phyloP scores from a whole-genome alignment of 2,888 invertebrate species.

The Agonopterix heracliana region DNA sequence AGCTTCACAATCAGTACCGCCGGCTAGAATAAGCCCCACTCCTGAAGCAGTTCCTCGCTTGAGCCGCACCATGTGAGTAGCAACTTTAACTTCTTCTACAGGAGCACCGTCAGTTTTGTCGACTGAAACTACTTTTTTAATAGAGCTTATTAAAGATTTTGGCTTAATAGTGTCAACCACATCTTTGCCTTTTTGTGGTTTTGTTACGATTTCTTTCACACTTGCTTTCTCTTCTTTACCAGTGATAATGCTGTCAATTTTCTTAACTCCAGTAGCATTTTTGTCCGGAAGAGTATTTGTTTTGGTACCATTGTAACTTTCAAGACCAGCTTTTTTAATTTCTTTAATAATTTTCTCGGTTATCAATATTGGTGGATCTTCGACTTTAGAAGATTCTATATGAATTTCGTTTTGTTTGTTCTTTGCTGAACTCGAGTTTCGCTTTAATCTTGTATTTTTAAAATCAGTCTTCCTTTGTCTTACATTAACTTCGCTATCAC shows the following conservation, averaged over 20 bases:
- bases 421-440: slow-evolving; percentile 59
- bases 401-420: slow-evolving; percentile 48
- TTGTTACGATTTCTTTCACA: slow-evolving; percentile 20
- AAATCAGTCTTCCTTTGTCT: slow-evolving; percentile 65
- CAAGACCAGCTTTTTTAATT: slow-evolving; percentile 50
- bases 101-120: slow-evolving; percentile 29
- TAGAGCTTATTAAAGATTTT: slow-evolving; percentile 14
- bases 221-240: slow-evolving; percentile 28
- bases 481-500: slow-evolving; percentile 56
- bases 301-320: slow-evolving; percentile 35
- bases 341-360: slow-evolving; percentile 57
- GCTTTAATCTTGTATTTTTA: slow-evolving; percentile 64
- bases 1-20: slow-evolving; percentile 92
- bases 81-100: slow-evolving; percentile 29
- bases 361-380: slow-evolving; percentile 47
- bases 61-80: slow-evolving; percentile 48
- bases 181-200: slow-evolving; percentile 23
- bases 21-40: slow-evolving; percentile 91
- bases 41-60: slow-evolving; percentile 74
- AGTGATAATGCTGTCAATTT: slow-evolving; percentile 19
- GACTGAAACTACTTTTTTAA: slow-evolving; percentile 19
- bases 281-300: slow-evolving; percentile 24
- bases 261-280: slow-evolving; percentile 12
- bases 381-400: slow-evolving; percentile 43
- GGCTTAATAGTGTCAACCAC: slow-evolving; percentile 3